These are phyloP conservation scores for Datnioides undecimradiatus DNA, from an alignment of 2,113 vertebrate genomes.

Conservation along the genomic window DNA sequence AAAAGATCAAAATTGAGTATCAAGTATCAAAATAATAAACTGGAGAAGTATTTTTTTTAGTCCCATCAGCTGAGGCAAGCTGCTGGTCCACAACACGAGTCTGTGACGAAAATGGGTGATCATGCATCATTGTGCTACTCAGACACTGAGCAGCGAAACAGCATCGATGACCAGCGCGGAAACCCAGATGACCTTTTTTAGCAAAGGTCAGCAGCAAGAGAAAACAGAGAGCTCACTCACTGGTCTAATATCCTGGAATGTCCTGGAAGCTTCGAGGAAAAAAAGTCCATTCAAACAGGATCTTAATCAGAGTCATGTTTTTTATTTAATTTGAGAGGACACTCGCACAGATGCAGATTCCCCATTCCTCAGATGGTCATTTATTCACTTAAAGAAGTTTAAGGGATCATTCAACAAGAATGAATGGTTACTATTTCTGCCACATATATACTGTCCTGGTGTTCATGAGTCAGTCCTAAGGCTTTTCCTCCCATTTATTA, in stretches of 20 bases:
- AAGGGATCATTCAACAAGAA: slow-evolving; percentile 41
- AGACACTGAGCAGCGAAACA: slow-evolving; percentile 7
- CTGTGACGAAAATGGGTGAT: slow-evolving; percentile 1
- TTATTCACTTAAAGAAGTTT: slow-evolving; percentile 68
- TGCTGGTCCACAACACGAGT: background rate
- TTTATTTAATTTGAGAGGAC: slow-evolving; percentile 81
- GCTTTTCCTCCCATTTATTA: slow-evolving; percentile 5
- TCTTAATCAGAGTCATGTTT: slow-evolving; percentile 85
- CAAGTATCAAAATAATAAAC: background rate
- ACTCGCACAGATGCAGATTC: slow-evolving; percentile 61
- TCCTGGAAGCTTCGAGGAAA: slow-evolving; percentile 71
- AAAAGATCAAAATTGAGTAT: too few relatives aligned
- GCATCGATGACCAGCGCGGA: slow-evolving; percentile 59
- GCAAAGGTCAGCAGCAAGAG: slow-evolving; percentile 69
- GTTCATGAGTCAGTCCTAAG: slow-evolving; percentile 12
- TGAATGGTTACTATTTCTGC: slow-evolving; percentile 54
- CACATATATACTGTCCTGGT: background rate
- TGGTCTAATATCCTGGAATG: slow-evolving; percentile 83
- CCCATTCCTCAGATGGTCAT: slow-evolving; percentile 60
- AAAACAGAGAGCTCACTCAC: slow-evolving; percentile 79
- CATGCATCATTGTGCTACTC: slow-evolving; percentile 11
- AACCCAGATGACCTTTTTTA: slow-evolving; percentile 63
- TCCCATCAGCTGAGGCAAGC: background rate
- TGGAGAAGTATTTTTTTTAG: slow-evolving; percentile 1
- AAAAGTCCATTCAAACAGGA: slow-evolving; percentile 72